Evolutionary conservation across 2,888 invertebrate species (phyloP).

Genomic region (Imbricaverruca yamaguchii): DNA sequence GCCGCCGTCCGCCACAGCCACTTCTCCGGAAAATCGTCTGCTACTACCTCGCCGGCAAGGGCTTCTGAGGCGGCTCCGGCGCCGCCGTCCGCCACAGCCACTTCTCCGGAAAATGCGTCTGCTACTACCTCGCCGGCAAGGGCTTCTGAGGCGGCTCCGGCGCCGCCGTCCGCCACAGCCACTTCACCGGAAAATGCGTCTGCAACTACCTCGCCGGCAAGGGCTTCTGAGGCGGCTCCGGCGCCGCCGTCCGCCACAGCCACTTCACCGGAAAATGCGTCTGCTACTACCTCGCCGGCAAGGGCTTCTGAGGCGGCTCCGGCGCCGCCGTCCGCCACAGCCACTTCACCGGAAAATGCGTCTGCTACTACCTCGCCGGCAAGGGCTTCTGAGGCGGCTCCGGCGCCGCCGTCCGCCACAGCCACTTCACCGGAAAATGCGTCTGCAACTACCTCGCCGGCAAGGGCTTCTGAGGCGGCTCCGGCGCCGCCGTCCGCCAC

Average conservation of each 20-base stretch:
- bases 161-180: neutral
- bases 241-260: neutral
- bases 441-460: neutral
- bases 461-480: neutral
- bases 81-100: too few species aligned
- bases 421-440: neutral
- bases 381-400: neutral
- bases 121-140: neutral
- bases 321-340: neutral
- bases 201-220: slow-evolving; percentile 4
- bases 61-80: neutral
- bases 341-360: neutral
- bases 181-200: neutral
- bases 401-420: neutral
- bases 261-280: neutral
- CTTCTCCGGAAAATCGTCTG: neutral
- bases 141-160: neutral
- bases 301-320: neutral
- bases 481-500: neutral
- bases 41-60: neutral
- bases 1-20: neutral
- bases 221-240: neutral
- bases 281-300: neutral
- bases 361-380: neutral
- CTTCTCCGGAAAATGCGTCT: too few species aligned